phyloP scores from a whole-genome alignment of 2,113 vertebrate genomes.

The Chaetops frenatus region DNA sequence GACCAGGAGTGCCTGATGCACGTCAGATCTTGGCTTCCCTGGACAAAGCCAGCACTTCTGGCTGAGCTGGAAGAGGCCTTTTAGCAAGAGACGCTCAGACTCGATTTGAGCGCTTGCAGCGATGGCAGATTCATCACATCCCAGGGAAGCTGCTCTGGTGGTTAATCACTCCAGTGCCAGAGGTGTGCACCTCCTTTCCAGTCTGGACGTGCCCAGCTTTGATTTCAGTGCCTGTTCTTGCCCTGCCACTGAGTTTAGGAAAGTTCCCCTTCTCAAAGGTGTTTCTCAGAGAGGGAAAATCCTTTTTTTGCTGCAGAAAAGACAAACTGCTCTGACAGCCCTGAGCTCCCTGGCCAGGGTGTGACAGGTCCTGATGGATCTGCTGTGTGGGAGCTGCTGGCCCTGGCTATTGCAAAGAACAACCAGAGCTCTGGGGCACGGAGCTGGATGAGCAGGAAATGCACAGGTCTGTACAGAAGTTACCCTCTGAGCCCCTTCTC shows the following conservation, averaged over 20 bases:
- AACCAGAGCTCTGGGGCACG: background rate
- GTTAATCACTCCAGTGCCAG: background rate
- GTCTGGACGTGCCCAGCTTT: background rate
- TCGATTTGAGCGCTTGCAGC: background rate
- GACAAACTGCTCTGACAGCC: background rate
- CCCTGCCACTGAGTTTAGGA: background rate
- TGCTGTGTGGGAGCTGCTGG: background rate
- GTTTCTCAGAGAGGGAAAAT: background rate
- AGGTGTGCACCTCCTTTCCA: background rate
- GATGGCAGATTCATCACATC: background rate
- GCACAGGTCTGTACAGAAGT: background rate
- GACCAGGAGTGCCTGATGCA: background rate
- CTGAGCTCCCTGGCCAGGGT: background rate
- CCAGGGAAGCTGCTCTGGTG: background rate
- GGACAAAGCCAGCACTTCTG: background rate
- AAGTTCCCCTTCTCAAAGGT: background rate
- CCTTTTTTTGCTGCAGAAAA: background rate
- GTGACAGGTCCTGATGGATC: background rate
- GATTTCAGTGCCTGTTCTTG: background rate
- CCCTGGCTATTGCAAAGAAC: background rate
- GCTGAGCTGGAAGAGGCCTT: background rate
- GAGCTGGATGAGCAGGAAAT: background rate
- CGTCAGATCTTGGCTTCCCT: fast-evolving
- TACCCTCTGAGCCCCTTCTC: background rate
- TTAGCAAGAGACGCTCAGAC: background rate